Evolutionary conservation across 1,140 invertebrate species (phyloP).

Genomic region (Drosophila takahashii): DNA sequence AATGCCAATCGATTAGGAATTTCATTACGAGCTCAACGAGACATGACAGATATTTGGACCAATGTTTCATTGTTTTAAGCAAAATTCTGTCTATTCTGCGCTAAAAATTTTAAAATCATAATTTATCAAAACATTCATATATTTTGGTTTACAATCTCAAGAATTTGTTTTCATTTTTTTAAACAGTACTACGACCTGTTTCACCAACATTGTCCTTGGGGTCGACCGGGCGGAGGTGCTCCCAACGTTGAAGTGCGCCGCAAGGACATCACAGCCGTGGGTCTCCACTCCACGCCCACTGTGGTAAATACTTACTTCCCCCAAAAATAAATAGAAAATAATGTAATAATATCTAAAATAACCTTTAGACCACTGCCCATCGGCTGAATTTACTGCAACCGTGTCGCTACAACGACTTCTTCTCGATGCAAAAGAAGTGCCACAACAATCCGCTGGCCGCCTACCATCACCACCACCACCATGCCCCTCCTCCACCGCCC

Average conservation of each 20-base stretch:
- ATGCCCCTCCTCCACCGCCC: slow-evolving; percentile 50
- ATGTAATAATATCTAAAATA: no score
- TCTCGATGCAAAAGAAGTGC: slow-evolving; percentile 75
- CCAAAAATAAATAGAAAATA: not conserved
- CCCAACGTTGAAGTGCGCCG: slow-evolving; percentile 84
- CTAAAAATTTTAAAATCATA: no score
- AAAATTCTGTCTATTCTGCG: no score
- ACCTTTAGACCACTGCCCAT: slow-evolving; percentile 64
- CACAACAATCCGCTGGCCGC: slow-evolving; percentile 62
- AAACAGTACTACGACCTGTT: slow-evolving; percentile 85
- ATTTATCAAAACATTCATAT: no score
- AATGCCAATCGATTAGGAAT: no score
- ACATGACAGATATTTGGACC: no score
- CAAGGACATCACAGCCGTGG: slow-evolving; percentile 85
- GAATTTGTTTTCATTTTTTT: no score
- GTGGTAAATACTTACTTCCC: slow-evolving; percentile 49
- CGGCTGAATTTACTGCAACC: slow-evolving; percentile 71
- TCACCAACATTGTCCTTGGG: slow-evolving; percentile 85
- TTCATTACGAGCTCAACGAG: no score
- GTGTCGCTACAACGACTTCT: slow-evolving; percentile 79
- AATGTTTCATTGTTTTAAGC: no score
- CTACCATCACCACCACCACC: slow-evolving; percentile 69
- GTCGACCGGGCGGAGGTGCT: slow-evolving; percentile 82
- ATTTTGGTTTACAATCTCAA: no score
- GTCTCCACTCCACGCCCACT: slow-evolving; percentile 85